These are phyloP conservation scores for Arge pagana DNA, from an alignment of 2,888 invertebrate genomes.

Conservation along the genomic window DNA sequence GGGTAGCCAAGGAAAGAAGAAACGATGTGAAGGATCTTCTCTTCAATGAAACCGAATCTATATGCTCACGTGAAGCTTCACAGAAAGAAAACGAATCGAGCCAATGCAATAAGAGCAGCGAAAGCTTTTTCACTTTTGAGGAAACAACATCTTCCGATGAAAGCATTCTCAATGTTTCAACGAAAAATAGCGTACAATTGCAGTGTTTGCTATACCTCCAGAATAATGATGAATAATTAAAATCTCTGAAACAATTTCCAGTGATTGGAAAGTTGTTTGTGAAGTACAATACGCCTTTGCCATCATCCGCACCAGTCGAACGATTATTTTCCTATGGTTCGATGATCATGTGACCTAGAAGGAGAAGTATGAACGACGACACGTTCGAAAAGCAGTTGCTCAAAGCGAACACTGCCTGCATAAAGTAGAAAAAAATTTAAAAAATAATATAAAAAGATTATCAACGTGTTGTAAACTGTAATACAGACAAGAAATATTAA, in stretches of 20 bases:
- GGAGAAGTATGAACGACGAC: conserved; percentile 27
- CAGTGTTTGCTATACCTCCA: conserved; percentile 6
- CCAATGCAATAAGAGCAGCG: conserved; percentile 1
- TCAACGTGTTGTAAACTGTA: background rate
- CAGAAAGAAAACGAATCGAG: conserved; percentile 1
- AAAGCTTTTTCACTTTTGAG: conserved; percentile 5
- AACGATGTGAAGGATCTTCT: conserved; percentile 4
- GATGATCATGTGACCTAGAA: conserved; percentile 27
- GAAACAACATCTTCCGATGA: conserved; percentile 8
- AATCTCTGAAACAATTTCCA: conserved; percentile 7
- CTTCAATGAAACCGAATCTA: conserved; percentile 3
- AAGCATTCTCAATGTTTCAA: conserved; percentile 6
- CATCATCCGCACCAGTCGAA: conserved; percentile 26
- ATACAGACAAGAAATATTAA: too few relatives aligned
- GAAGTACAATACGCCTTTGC: conserved; percentile 24
- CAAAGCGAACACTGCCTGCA: conserved; percentile 5
- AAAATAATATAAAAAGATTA: background rate
- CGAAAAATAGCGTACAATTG: conserved; percentile 9
- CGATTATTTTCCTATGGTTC: conserved; percentile 27
- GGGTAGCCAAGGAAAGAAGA: conserved; percentile 4
- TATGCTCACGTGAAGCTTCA: conserved; percentile 5
- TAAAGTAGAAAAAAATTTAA: conserved; percentile 5
- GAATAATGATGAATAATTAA: conserved; percentile 5
- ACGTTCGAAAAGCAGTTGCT: conserved; percentile 17
- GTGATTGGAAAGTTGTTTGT: conserved; percentile 22